Conservation (phyloP, 2,113 vertebrate genomes). For the Corapipo altera region DNA sequence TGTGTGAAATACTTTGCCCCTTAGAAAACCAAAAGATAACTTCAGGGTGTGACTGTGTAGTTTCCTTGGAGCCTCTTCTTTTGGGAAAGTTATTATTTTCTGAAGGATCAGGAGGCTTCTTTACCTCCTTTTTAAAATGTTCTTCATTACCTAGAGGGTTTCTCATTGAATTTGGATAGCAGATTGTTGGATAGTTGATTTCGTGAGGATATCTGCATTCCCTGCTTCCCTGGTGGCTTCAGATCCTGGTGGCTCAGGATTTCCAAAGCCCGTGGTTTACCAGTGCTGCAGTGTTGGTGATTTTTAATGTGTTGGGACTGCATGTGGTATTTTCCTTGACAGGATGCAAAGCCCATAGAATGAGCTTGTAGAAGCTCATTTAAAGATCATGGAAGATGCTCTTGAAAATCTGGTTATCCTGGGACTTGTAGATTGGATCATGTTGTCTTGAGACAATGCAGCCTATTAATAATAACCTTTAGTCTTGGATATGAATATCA, state of each 20-base stretch:
- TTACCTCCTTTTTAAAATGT: neutral
- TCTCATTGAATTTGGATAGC: neutral
- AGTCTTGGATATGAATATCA: neutral
- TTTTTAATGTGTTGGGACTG: rapidly evolving
- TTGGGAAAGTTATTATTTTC: neutral
- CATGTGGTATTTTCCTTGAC: neutral
- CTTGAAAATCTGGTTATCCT: neutral
- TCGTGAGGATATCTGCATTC: neutral
- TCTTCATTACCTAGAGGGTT: neutral
- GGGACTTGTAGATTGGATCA: neutral
- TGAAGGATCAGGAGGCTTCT: neutral
- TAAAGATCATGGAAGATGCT: neutral
- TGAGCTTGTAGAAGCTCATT: neutral
- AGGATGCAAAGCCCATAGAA: neutral
- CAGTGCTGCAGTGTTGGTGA: rapidly evolving
- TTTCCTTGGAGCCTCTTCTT: neutral
- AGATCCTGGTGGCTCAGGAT: neutral
- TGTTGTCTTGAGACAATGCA: neutral
- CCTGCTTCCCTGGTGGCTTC: neutral
- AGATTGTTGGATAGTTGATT: neutral
- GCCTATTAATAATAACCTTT: neutral
- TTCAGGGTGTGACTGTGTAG: rapidly evolving
- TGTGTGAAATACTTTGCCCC: neutral
- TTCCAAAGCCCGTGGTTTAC: neutral
- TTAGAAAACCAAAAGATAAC: neutral